Conservation (phyloP, 2,797 vertebrate species). For the Sebastes itinus region DNA sequence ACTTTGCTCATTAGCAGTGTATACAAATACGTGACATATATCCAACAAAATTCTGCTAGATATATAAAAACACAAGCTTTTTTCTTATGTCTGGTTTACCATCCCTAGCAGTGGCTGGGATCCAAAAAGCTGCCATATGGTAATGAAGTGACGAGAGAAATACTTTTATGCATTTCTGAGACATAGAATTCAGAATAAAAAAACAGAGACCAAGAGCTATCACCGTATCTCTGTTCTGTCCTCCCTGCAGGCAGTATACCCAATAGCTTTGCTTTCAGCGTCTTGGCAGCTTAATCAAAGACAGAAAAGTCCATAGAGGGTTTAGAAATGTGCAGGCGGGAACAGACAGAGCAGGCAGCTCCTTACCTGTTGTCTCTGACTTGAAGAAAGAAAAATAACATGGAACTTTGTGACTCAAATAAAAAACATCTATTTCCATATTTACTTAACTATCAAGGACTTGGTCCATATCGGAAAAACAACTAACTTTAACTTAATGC, state of each 20-base stretch:
- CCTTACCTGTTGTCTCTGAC: slow-evolving; percentile 36
- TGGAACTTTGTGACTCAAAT: background rate
- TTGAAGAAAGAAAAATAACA: slow-evolving; percentile 26
- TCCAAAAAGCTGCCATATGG: slow-evolving; percentile 1
- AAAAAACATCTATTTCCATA: background rate
- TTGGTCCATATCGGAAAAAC: background rate
- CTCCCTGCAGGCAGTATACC: slow-evolving; percentile 47
- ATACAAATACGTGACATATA: slow-evolving; percentile 36
- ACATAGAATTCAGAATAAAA: background rate
- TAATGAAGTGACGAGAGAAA: slow-evolving; percentile 17
- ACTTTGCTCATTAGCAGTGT: slow-evolving; percentile 40
- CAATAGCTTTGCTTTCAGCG: slow-evolving; percentile 55
- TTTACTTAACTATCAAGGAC: slow-evolving; percentile 3
- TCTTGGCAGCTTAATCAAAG: slow-evolving; percentile 71
- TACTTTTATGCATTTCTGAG: slow-evolving; percentile 14
- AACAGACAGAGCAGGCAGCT: slow-evolving; percentile 44
- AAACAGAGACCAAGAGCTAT: slow-evolving; percentile 39
- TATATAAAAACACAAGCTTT: background rate
- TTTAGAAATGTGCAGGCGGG: slow-evolving; percentile 52
- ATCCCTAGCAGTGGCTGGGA: background rate
- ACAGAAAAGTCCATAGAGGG: slow-evolving; percentile 45
- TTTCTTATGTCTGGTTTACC: slow-evolving; percentile 37
- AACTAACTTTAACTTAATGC: background rate
- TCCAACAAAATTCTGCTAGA: background rate
- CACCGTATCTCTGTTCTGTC: slow-evolving; percentile 34